Conservation (phyloP, 2,113 vertebrate species). For the Onychostoma macrolepis region DNA sequence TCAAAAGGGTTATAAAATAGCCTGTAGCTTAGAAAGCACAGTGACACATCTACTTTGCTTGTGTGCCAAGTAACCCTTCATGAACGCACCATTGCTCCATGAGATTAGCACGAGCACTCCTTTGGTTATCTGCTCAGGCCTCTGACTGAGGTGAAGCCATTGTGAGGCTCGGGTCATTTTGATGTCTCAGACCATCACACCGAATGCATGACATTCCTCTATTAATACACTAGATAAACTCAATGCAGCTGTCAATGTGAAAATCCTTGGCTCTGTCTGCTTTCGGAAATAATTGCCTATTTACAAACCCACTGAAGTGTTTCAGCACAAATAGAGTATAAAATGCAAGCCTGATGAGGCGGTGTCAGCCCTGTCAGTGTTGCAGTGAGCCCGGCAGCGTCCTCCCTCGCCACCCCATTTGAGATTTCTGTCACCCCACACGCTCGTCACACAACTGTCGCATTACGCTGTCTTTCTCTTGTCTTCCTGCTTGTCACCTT, state of each 20-base stretch:
- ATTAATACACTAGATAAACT: slow-evolving; percentile 46
- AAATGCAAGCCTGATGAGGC: slow-evolving; percentile 50
- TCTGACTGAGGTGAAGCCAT: slow-evolving; percentile 1
- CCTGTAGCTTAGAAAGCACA: neutral
- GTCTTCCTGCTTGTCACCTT: slow-evolving; percentile 11
- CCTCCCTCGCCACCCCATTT: slow-evolving; percentile 14
- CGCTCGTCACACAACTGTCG: slow-evolving; percentile 29
- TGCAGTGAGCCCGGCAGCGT: neutral
- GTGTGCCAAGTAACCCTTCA: slow-evolving; percentile 9
- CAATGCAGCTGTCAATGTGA: slow-evolving; percentile 56
- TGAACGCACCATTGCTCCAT: neutral
- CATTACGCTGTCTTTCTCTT: slow-evolving; percentile 11
- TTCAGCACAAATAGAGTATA: slow-evolving; percentile 56
- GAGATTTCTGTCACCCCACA: slow-evolving; percentile 31
- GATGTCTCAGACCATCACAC: slow-evolving; percentile 26
- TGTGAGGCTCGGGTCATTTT: slow-evolving; percentile 21
- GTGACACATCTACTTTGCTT: neutral
- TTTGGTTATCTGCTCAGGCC: neutral
- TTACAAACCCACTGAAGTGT: slow-evolving; percentile 61
- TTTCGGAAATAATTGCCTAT: slow-evolving; percentile 61
- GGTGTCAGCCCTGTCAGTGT: slow-evolving; percentile 41
- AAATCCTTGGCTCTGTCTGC: slow-evolving; percentile 54
- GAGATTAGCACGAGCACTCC: slow-evolving; percentile 21
- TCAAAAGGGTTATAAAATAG: neutral
- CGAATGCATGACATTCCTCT: slow-evolving; percentile 27